Base-by-base conservation (phyloP, 2,888 invertebrate species). In the Andrena minutula region DNA sequence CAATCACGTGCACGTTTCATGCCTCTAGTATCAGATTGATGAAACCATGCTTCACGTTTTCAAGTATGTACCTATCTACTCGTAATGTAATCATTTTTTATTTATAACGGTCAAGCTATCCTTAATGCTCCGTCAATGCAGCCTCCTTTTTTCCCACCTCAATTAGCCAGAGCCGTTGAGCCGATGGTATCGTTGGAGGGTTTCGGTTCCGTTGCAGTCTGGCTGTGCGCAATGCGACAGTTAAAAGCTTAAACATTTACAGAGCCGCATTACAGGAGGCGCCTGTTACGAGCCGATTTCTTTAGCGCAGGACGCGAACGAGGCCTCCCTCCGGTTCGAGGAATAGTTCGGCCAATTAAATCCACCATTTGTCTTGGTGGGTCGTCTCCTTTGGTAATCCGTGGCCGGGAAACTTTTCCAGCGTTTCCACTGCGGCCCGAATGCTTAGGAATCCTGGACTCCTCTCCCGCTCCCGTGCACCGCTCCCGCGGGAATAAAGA, bases 401-500 rank as follows among this genome's bases (percentile, higher is more conserved):
- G 60, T 66, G 77, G 53, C 20, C 41, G 73, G 49, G 70, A 74
- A 83, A 85, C 53, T 86, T 88, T 86, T 64, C 75, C 69, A 63
- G 30, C 35, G 70, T 30, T 80, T 56, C 60, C 65, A 16, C 28
- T 35, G 58, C 28, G 68, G 12, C 58, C 60, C 61, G 56, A 49
- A 72, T 60, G 61, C 69, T 83, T 65, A 49, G 53, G 30, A 72
- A 49, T 58, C 41, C n/a, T 26, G 56, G 28, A 47, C 56, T 71
- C 51, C 75, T 51, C 30, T 53, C 64, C 58, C 56, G 61, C 73
- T 35, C 32, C 26, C 66, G 35, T 32, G 66, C 65, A 47, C 63
- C 65, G 68, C 41, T 74, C 82, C 79, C 75, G 70, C 77, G 77
- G 85, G 88, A 87, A 86, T 89, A 88, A 90, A 89, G 91, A 88